Percentiles rank a stretch among this genome's conserved stretches.
Conservation (phyloP, 2,113 vertebrate species). For the Xiphophorus couchianus region DNA sequence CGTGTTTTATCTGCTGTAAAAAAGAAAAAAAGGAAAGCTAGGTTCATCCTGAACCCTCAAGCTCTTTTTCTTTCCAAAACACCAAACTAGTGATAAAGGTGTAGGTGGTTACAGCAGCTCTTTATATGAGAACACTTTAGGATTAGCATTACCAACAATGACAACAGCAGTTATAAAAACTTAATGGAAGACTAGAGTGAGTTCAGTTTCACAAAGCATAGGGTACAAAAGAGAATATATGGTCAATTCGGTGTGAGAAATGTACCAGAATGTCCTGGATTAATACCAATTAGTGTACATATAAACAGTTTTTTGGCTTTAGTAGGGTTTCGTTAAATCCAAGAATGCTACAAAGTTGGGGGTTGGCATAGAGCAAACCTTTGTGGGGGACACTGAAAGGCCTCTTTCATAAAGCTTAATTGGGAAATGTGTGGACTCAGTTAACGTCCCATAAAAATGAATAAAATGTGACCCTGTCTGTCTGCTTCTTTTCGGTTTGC, state of each 20-base stretch:
- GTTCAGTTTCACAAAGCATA: not conserved
- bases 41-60: slow-evolving; percentile 16
- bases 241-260: slow-evolving; percentile 4
- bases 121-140: slow-evolving; percentile 6
- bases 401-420: slow-evolving; percentile 70
- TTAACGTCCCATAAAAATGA: slow-evolving; percentile 63
- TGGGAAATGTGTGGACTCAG: slow-evolving; percentile 64
- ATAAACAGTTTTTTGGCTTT: slow-evolving; percentile 40
- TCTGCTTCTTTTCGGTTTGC: slow-evolving; percentile 38
- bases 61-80: slow-evolving; percentile 10
- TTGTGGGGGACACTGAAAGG: slow-evolving; percentile 71
- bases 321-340: slow-evolving; percentile 63
- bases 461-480: slow-evolving; percentile 59
- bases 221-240: slow-evolving; percentile 13
- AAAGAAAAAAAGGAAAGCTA: slow-evolving; percentile 10
- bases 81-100: slow-evolving; percentile 24
- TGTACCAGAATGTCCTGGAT: slow-evolving; percentile 16
- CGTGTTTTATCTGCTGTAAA: slow-evolving; percentile 57
- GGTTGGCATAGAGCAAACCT: slow-evolving; percentile 56
- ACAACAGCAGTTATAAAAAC: too few relatives aligned
- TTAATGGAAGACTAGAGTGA: too few relatives aligned
- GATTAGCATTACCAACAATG: not conserved
- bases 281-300: slow-evolving; percentile 28
- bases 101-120: slow-evolving; percentile 1
- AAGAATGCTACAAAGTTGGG: slow-evolving; percentile 32